Evolutionary conservation across 2,888 invertebrate genomes (phyloP), one percentile per base, ranked within the genome.

Genomic region (Myopa tessellatipennis): DNA sequence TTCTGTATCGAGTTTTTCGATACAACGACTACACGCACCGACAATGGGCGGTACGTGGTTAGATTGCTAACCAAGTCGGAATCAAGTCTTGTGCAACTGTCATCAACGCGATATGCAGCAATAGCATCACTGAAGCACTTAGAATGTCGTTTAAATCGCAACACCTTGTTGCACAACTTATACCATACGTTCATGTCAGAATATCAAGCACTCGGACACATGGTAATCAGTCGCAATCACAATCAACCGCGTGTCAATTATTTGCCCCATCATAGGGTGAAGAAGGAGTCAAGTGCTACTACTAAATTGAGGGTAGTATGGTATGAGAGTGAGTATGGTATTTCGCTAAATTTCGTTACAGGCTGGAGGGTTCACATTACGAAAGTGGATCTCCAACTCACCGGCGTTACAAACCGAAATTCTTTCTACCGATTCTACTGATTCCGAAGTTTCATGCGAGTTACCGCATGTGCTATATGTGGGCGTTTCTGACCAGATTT

Each of bases 1-100:
- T 55, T 26, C 50, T 71, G 71, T 55, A 50, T 50, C 50, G 55
- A 71, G n/a, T 70, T 36, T 16, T 71, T 71, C 26, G 71, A 71
- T 45, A 10, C 4, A 38, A 70, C 40, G 5, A 70, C 52, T 14
- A 16, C 3, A 52, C 71, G 55, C 45, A 70, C 40, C 8, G 50
- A 70, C 14, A 70, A 4, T 50, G 70, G 70, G 7, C 40, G 70
- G 36, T 70, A 70, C 36, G 50, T 70, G 4, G 70, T 70, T 6
- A 38, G 70, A 45, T 40, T 70, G 34, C 70, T 40, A 12, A 16
- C 38, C 16, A 70, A 70, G 50, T 26, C 40, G 4, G 52, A 70
- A 45, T 4, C 70, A 4, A 50, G 7, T 10, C 52, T 70, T 18
- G 6, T 26, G 26, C 18, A 38, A 45, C 26, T 70, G 8, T 18